Percentiles rank a stretch among this genome's conserved stretches.
These are phyloP conservation scores for Leptothorax acervorum DNA, from an alignment of 2,888 invertebrate genomes.

Conservation along the genomic window DNA sequence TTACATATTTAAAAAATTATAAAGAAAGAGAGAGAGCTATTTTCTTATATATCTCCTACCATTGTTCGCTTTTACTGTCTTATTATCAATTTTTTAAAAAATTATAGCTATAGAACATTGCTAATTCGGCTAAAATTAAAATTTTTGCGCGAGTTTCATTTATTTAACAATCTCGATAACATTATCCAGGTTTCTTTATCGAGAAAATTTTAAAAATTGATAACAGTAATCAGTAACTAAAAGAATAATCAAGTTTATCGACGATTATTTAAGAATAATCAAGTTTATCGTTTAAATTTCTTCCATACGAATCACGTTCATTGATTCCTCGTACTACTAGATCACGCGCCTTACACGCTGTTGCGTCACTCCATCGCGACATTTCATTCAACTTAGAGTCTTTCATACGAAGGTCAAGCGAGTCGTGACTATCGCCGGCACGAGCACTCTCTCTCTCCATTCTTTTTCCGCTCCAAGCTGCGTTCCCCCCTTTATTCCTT, in stretches of 20 bases:
- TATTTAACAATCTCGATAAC: background rate
- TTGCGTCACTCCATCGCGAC: conserved; percentile 81
- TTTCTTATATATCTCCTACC: background rate
- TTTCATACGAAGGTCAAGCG: conserved; percentile 84
- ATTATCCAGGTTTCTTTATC: background rate
- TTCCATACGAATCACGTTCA: conserved; percentile 30
- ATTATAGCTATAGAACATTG: background rate
- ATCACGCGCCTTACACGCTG: conserved; percentile 68
- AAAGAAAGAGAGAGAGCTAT: background rate
- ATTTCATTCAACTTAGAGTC: conserved; percentile 83
- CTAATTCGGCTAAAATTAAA: background rate
- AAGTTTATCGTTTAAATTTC: conserved; percentile 10
- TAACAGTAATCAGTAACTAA: no score
- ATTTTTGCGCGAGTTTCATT: background rate
- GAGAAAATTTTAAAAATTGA: background rate
- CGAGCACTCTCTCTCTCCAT: conserved; percentile 38
- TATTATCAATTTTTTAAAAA: background rate
- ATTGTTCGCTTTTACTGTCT: background rate
- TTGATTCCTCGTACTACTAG: conserved; percentile 54
- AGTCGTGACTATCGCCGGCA: conserved; percentile 74
- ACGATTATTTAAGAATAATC: no score
- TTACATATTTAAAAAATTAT: background rate
- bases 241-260: conserved; percentile 8
- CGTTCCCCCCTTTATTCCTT: conserved; percentile 10
- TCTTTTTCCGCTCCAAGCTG: conserved; percentile 10